Evolutionary conservation across 2,113 vertebrate genomes (phyloP), one percentile per base, ranked within the genome.

Genomic region (Eclectus roratus): DNA sequence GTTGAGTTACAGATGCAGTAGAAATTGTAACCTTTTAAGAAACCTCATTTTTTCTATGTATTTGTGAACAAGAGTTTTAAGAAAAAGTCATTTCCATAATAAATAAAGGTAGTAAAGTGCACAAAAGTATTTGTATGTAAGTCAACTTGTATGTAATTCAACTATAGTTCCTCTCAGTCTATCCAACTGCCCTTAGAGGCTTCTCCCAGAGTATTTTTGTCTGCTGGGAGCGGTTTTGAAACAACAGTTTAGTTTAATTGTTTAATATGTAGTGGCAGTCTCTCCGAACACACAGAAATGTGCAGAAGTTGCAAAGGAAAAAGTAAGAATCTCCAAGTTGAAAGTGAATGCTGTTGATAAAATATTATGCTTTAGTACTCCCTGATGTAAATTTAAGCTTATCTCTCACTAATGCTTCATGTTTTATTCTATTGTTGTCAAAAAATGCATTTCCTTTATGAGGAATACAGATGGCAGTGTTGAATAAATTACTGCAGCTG

Each of bases 381-480:
- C 4, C 10, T 63, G 25, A 53, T 73, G 50, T 20, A 74, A 70
- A 77, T 80, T 70, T 46, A 80, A 85, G 72, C 23, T 58, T 49
- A 23, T 69, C 10, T 63, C 17, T 77, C 7, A 33, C 14, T 80
- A 43, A 17, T 1, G 11, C 73, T 78, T 69, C 15, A 24, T 25
- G 25, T 43, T 83, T 82, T 84, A 50, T 60, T 35, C 56, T 58
- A 7, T 58, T 35, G 56, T 23, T 83, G 41, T 35, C 35, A 28
- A 83, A 37, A 55, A 64, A 71, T 58, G 74, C 16, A 50, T 93
- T 96, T 94, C 33, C 81, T 61, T 70, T 52, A 43, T 49, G 8
- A 80, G 79, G 77, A 65, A 63, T 82, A 90, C 88, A 97, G 96
- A 47, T 96, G 97, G 97, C 96, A 97, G 82, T 96, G 74, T 97